Conservation (phyloP, 2,113 vertebrate species). For the Acanthochromis polyacanthus region DNA sequence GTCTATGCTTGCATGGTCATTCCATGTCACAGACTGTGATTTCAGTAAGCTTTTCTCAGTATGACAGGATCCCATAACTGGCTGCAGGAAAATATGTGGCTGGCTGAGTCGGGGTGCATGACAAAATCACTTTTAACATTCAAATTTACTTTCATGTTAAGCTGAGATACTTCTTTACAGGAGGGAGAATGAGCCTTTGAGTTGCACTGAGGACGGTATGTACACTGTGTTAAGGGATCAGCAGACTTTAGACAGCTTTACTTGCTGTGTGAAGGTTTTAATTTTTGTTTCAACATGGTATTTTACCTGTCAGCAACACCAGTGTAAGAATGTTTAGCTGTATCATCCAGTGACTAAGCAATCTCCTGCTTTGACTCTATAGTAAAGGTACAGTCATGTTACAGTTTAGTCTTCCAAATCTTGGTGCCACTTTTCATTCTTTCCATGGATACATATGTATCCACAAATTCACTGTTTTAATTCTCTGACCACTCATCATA, state of each 20-base stretch:
- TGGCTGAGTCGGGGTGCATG: not conserved
- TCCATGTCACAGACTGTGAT: not conserved
- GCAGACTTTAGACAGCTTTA: not conserved
- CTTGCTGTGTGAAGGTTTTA: not conserved
- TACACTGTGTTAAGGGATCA: not conserved
- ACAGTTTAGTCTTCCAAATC: not conserved
- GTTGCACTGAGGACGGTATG: not conserved
- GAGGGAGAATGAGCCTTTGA: not conserved
- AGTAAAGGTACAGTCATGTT: not conserved
- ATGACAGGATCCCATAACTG: not conserved
- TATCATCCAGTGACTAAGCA: not conserved
- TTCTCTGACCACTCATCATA: too few species aligned
- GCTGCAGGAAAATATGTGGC: not conserved
- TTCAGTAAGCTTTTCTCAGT: conserved; percentile 1
- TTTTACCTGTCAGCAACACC: not conserved
- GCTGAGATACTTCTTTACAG: not conserved
- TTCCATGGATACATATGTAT: too few species aligned
- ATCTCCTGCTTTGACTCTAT: not conserved
- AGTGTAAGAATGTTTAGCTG: not conserved
- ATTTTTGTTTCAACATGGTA: not conserved
- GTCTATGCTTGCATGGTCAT: not conserved
- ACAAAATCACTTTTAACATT: conserved; percentile 8
- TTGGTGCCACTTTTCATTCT: too few species aligned
- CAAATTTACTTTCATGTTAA: not conserved
- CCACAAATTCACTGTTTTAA: too few species aligned